Percentiles rank a stretch among this genome's conserved stretches.
These are phyloP conservation scores for Julus scandinavius DNA, from an alignment of 2,888 invertebrate species.

Conservation along the genomic window DNA sequence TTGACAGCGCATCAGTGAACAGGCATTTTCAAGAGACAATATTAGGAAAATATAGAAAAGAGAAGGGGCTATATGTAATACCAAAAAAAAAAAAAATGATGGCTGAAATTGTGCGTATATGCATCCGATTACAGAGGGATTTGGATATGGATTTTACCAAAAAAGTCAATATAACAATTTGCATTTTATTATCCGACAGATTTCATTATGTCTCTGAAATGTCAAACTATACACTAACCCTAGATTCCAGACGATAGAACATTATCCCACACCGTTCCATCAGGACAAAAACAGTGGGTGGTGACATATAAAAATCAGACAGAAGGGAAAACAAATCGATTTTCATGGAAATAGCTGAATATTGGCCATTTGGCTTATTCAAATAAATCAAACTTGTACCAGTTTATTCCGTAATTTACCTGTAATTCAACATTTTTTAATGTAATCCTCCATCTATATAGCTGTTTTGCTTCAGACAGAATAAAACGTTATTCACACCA, in stretches of 20 bases:
- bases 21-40: conserved; percentile 34
- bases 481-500: too few relatives aligned
- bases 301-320: conserved; percentile 9
- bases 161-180: conserved; percentile 46
- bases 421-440: too few relatives aligned
- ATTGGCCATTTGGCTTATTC: neutral
- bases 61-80: neutral
- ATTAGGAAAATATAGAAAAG: neutral
- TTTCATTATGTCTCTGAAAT: conserved; percentile 39
- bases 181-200: conserved; percentile 45
- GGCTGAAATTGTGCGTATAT: conserved; percentile 8
- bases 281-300: conserved; percentile 3
- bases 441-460: too few relatives aligned
- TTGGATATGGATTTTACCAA: neutral
- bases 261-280: conserved; percentile 11
- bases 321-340: neutral
- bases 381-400: neutral
- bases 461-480: too few relatives aligned
- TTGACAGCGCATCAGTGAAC: conserved; percentile 40
- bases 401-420: neutral
- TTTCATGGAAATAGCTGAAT: neutral
- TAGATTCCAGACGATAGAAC: conserved; percentile 41
- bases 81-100: conserved; percentile 10
- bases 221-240: conserved; percentile 24
- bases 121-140: conserved; percentile 39